phyloP scores from a whole-genome alignment of 2,797 vertebrate genomes.

The Urophycis tenuis region DNA sequence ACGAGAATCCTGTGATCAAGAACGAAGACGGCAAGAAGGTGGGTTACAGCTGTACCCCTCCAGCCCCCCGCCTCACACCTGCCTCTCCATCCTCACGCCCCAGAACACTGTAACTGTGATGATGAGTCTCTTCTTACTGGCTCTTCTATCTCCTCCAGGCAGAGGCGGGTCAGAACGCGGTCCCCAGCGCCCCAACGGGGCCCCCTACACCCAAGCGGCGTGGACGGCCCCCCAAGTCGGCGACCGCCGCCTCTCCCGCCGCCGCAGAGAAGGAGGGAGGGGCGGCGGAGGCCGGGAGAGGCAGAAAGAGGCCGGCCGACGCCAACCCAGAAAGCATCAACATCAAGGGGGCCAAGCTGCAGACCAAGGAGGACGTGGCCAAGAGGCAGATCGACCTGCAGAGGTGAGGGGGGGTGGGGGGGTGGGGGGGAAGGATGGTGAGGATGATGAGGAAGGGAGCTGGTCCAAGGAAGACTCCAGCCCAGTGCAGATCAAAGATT shows the following conservation, averaged over 20 bases:
- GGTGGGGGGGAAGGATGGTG: not conserved
- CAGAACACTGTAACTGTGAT: too few species aligned
- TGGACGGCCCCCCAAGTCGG: constrained; percentile 87
- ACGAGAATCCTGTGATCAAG: constrained; percentile 91
- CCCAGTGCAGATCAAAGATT: not conserved
- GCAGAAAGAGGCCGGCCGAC: constrained; percentile 86
- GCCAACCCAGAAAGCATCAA: constrained; percentile 72
- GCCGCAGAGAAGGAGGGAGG: constrained; percentile 66
- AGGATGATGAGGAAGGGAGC: not conserved
- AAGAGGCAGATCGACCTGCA: constrained; percentile 97
- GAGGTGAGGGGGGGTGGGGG: constrained; percentile 73
- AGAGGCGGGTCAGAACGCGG: constrained; percentile 78
- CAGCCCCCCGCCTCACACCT: too few species aligned
- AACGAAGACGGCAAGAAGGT: constrained; percentile 76
- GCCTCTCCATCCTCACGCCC: not conserved
- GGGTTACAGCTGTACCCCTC: not conserved
- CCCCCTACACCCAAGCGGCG: constrained; percentile 79
- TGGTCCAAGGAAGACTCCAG: not conserved
- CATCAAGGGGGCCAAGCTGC: constrained; percentile 93
- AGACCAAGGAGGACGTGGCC: constrained; percentile 83
- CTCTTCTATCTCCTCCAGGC: constrained; percentile 60
- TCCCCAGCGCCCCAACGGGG: constrained; percentile 74
- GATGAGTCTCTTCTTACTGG: not conserved
- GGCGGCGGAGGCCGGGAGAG: constrained; percentile 75
- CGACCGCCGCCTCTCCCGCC: constrained; percentile 50